These are phyloP conservation scores for Bufotes viridis DNA, from an alignment of 2,797 vertebrate species.

Conservation along the genomic window DNA sequence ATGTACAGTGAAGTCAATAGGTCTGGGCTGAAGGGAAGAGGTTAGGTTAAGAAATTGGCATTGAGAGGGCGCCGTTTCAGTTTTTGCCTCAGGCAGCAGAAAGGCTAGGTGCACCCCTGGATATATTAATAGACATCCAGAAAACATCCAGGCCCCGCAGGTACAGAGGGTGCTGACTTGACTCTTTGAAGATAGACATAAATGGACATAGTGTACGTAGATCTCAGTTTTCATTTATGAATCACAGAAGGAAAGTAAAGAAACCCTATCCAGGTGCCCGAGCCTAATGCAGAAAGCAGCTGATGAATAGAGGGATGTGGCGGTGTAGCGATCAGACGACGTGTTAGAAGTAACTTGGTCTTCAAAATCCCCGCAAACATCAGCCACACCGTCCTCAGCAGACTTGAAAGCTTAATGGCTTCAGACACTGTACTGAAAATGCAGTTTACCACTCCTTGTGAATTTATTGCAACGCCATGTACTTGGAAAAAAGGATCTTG, in stretches of 20 bases:
- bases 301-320: background rate
- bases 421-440: conserved; percentile 13
- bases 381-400: background rate
- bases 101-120: too few species aligned
- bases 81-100: too few species aligned
- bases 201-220: conserved; percentile 10
- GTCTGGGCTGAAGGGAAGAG: too few species aligned
- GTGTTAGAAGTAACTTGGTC: background rate
- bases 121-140: background rate
- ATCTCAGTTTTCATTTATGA: conserved; percentile 18
- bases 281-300: conserved; percentile 41
- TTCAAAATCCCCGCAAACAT: background rate
- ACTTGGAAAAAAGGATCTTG: conserved; percentile 36
- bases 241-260: conserved; percentile 24
- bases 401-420: background rate
- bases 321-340: background rate
- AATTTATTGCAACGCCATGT: conserved; percentile 35
- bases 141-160: conserved; percentile 20
- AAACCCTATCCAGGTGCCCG: conserved; percentile 1
- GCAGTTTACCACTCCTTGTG: conserved; percentile 27
- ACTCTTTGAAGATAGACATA: background rate
- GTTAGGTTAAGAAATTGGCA: too few species aligned
- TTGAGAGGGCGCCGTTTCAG: too few species aligned
- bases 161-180: conserved; percentile 30
- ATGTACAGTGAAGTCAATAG: too few species aligned